Evolutionary conservation across 1,140 invertebrate species (phyloP), one percentile per base, ranked within the genome.

Genomic region (Conus ventricosus): DNA sequence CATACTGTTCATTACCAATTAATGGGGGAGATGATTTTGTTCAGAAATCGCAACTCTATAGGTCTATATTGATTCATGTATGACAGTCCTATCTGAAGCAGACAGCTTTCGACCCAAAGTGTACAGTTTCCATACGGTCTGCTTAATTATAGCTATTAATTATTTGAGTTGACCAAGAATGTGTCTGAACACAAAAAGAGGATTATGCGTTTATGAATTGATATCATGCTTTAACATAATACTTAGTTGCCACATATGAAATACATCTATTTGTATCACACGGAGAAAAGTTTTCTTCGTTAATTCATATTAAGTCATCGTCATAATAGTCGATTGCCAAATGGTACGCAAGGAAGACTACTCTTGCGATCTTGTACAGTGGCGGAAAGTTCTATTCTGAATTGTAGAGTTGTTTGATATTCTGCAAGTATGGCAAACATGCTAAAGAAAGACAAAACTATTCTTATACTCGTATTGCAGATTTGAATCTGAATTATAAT

Each of bases 401-500:
- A 75, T 15, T 60, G 71, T 7, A 75, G 23, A 75, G 7, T n/a
- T 75, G 20, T 75, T 5, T 23, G 20, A 7, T 7, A 7, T 23
- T 39, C 8, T 78, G 7, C 25, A 17, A 81, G 51, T 20, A 81
- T 81, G 80, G 76, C 76, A 39, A 8, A 15, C 8, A 54, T 54
- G 51, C 39, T 7, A 81, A 81, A 54, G 5, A 17, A 15, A 53
- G 23, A 81, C 39, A 81, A 51, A 54, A 13, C 51, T 81, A 81
- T 54, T 20, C 27, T 7, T 81, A 81, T 23, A 8, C 11, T 54
- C 15, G 80, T 20, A 53, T 81, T 81, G 80, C 51, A 51, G 39
- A 54, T 81, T 11, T 81, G 8, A 81, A 81, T 51, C 80, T 20
- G 80, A 51, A 54, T 84, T 13, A 84, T 54, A 87, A 92, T 89